Base-by-base conservation (phyloP, 2,888 invertebrate genomes). In the Sphinx pinastri region DNA sequence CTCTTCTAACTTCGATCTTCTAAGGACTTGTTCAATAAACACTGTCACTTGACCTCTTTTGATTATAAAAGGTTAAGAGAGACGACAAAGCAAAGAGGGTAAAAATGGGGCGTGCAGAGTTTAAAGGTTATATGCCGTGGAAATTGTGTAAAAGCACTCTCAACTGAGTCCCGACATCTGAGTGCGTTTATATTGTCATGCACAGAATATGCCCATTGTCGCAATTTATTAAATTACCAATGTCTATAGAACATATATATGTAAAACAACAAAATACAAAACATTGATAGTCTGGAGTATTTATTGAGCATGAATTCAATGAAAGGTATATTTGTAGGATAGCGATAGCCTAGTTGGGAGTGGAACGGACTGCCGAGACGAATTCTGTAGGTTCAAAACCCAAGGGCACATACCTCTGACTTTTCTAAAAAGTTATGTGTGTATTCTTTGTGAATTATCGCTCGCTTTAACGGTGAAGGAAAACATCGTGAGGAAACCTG, bases 11-110 rank as follows among this genome's bases (percentile, higher is more conserved):
- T 38, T 38, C 38, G 38, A 38, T 38, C 38, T 38, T 38, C 38
- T 69, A 60, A 63, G 47, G 59, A 16, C 52, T 60, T 45, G 77
- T 79, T 78, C 80, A 79, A 80, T 81, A 83, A 84, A 81, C 77
- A 79, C 78, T 77, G 75, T 76, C 77, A 52, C 86, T 90, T 85
- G 85, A 79, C 84, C 83, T 85, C 79, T 87, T 88, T 88, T 91
- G 87, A 88, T 90, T 89, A 89, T 88, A 84, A 88, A 88, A 87
- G 85, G 85, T 88, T 87, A 86, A 89, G 88, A 84, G 87, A 85
- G 83, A 83, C 81, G 85, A 83, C 82, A 82, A 85, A 85, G 78
- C 75, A 73, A 77, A 77, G 78, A 76, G 82, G 81, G 83, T 79
- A 80, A 83, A 55, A 88, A 86, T 84, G 87, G 88, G 84, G 82